Base-by-base conservation (phyloP, 2,113 vertebrate genomes). In the Zosterops borbonicus region DNA sequence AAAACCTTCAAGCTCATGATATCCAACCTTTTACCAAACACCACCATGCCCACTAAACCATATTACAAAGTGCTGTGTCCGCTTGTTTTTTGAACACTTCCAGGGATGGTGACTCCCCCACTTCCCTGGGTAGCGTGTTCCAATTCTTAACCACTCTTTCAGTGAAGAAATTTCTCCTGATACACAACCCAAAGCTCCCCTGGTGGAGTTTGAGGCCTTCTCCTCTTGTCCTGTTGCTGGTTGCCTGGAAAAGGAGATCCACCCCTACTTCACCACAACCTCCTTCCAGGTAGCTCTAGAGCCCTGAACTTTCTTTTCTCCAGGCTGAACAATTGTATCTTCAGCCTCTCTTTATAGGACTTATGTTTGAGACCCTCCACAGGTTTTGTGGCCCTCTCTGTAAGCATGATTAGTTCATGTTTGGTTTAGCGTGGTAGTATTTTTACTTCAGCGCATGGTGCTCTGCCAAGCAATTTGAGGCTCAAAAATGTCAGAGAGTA, bases 191-290 rank as follows among this genome's bases (percentile, higher is more conserved):
- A 8, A 84, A n/a, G 23, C 9, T 58, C 19, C 5, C 21, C 20
- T 49, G 35, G 10, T 20, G 29, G 29, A 49, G 5, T 28, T 13
- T 52, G 47, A 71, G 12, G 13, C 21, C 21, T 37, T 73, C 46
- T 44, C 47, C 22, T 46, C 29, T 56, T 75, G 10, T n/a, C 42
- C 50, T 49, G 9, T 75, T 42, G 42, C 42, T 67, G 12, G 10
- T 31, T 58, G 24, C 25, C 24, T 42, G 71, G 21, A 50, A 25
- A 31, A 76, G 9, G n/a, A 49, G 35, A 50, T 29, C 1, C 0
- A 31, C 29, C 24, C 13, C 16, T 21, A 6, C 16, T 20, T 67
- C 1, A 0, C 20, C 16, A 49, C 35, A 24, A 2, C 10, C 20
- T 85, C 42, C 20, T 41, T 65, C 41, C 50, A 41, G 35, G 20